Percentiles rank a stretch among this genome's conserved stretches.
Evolutionary conservation across 1,140 invertebrate species (phyloP).

Genomic region (Drosophila mojavensis): DNA sequence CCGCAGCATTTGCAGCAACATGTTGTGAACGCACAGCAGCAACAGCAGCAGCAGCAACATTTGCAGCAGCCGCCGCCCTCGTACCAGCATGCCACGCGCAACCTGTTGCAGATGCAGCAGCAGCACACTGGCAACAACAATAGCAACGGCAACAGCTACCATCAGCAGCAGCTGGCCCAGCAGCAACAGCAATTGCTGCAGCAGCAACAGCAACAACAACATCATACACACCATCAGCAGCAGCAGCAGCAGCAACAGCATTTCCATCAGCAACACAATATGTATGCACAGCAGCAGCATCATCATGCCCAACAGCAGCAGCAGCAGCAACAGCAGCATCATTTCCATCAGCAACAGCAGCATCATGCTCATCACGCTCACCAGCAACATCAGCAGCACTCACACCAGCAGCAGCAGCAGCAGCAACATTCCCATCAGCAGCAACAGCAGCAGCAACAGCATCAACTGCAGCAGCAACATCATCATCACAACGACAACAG

Average conservation of each 20-base stretch:
- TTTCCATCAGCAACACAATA: conserved; percentile 48
- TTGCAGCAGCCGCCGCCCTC: conserved; percentile 75
- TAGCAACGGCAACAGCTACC: conserved; percentile 45
- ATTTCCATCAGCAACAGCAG: conserved; percentile 42
- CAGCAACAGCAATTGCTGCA: conserved; percentile 50
- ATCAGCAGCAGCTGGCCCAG: conserved; percentile 61
- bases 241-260: conserved; percentile 71
- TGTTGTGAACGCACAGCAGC: conserved; percentile 49
- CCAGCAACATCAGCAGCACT: conserved; percentile 56
- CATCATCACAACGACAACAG: conserved; percentile 89
- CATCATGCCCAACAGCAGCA: conserved; percentile 47
- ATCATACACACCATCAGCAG: conserved; percentile 64
- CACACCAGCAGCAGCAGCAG: conserved; percentile 47
- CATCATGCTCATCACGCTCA: conserved; percentile 46
- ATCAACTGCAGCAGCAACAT: conserved; percentile 88
- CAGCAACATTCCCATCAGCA: conserved; percentile 86
- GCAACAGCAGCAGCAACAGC: conserved; percentile 72
- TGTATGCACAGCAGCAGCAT: conserved; percentile 59
- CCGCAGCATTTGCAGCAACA: conserved; percentile 54
- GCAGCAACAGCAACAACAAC: conserved; percentile 48
- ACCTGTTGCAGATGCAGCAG: conserved; percentile 86
- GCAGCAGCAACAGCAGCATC: conserved; percentile 85
- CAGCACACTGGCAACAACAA: conserved; percentile 53
- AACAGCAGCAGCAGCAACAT: conserved; percentile 43
- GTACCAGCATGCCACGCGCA: conserved; percentile 84